Evolutionary conservation across 53 echinoderm and acorn worm genomes (phyloP).

Genomic region (Patiria pectinifera): DNA sequence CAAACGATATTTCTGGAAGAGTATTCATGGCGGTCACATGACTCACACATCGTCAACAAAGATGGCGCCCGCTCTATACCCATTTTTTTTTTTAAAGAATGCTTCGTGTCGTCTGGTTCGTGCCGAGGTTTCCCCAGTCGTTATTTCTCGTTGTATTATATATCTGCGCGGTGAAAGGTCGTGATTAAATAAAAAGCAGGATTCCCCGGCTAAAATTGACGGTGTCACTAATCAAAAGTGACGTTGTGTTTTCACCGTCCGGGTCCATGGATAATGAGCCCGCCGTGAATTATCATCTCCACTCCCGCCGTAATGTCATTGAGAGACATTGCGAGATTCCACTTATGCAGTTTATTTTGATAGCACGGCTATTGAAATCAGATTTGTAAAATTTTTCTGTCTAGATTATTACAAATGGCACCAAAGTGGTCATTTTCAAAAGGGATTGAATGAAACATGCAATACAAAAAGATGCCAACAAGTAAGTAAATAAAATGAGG

Average conservation of each 20-base stretch:
- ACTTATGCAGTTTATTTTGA: conserved; percentile 9
- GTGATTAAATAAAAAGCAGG: conserved; percentile 39
- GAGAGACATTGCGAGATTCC: conserved; percentile 11
- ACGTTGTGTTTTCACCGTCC: conserved; percentile 52
- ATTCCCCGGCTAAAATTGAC: conserved; percentile 20
- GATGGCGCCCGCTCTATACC: conserved; percentile 26
- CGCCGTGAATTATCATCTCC: conserved; percentile 15
- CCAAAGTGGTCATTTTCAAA: neutral
- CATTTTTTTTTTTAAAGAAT: neutral
- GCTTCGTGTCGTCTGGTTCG: conserved; percentile 28
- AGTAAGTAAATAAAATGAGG: no score
- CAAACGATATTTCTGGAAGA: neutral
- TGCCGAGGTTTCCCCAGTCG: neutral
- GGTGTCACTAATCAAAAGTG: conserved; percentile 55
- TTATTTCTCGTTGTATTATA: neutral
- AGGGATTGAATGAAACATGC: neutral
- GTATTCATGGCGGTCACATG: neutral
- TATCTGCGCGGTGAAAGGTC: conserved; percentile 40
- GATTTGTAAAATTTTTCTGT: conserved; percentile 13
- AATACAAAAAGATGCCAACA: no score
- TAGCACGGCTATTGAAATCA: conserved; percentile 40
- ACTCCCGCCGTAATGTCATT: neutral
- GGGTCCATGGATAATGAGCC: conserved; percentile 18
- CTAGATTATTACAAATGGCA: neutral
- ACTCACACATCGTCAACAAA: conserved; percentile 21